Evolutionary conservation across 2,797 vertebrate species (phyloP), one percentile per base, ranked within the genome.

Genomic region (Myiothlypis chrysogaster): DNA sequence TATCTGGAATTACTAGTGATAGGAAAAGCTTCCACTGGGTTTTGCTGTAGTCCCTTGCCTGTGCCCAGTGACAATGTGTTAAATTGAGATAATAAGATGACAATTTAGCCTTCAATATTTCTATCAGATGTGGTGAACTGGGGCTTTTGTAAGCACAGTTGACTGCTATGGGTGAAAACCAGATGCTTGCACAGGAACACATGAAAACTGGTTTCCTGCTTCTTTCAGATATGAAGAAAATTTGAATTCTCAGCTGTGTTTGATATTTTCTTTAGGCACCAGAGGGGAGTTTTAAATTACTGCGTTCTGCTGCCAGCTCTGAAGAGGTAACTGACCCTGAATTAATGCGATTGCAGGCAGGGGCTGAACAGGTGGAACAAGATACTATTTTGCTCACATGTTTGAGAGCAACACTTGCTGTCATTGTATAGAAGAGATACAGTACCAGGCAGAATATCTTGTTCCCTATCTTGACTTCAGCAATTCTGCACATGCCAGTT

Each of bases 241-340:
- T 69, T 35, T 88, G 92, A 92, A 94, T 96, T 94, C 91, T 96
- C 89, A 94, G 94, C 84, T 96, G 79, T 93, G 69, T 92, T 92
- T 90, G 77, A 73, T 96, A 91, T 94, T 93, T 96, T 87, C 79
- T 89, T 93, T 76, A 91, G 87, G 68, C 46, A 86, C 49, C 83
- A 94, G 65, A n/a, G 83, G 44, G 61, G 69, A 14, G 84, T 91
- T 96, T 96, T 91, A 93, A 94, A 81, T 95, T 90, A 91, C 94
- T 81, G 0, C 1, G 2, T 96, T 93, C 69, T 95, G 34, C 76
- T 89, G 64, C 89, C 61, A 39, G 70, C 80, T 88, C 87, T 75
- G 63, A 83, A 86, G 94, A 56, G 37, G 63, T 83, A 94, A 88
- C 93, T 68, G 79, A 83, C 37, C 83, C 89, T 87, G 60, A 89